These are phyloP conservation scores for Dexiosoma caninum DNA, from an alignment of 2,888 invertebrate genomes.

Conservation along the genomic window DNA sequence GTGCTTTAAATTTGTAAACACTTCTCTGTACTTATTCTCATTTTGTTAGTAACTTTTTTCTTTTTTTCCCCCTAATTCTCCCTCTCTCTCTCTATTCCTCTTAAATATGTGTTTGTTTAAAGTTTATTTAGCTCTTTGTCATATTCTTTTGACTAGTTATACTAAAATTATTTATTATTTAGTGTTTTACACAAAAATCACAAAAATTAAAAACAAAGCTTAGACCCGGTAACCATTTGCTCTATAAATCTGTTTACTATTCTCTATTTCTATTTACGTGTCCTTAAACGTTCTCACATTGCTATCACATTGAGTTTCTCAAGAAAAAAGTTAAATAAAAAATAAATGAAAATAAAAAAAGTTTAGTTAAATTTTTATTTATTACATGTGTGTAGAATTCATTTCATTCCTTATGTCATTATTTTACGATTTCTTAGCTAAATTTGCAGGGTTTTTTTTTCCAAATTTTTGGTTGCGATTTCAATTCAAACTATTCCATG, in stretches of 20 bases:
- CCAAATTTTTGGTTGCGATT: constrained; percentile 16
- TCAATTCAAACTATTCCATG: neutral
- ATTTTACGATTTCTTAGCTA: neutral
- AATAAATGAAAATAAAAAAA: constrained; percentile 4
- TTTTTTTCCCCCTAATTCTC: neutral
- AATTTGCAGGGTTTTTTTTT: neutral
- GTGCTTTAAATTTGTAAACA: constrained; percentile 40
- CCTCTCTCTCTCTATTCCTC: neutral
- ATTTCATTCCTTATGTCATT: neutral
- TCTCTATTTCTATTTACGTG: constrained; percentile 17
- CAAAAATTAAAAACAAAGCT: constrained; percentile 56
- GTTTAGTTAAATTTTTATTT: too few relatives aligned
- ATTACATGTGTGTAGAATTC: neutral
- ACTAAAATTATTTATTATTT: constrained; percentile 53
- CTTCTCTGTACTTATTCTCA: constrained; percentile 25
- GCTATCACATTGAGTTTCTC: constrained; percentile 60
- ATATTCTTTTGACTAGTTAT: constrained; percentile 60
- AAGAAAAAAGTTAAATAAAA: neutral
- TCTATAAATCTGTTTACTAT: constrained; percentile 11
- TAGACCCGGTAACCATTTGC: constrained; percentile 40
- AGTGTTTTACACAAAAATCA: constrained; percentile 63
- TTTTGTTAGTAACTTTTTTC: constrained; percentile 12
- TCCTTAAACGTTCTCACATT: constrained; percentile 44
- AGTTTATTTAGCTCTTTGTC: constrained; percentile 42
- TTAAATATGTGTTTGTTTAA: neutral